phyloP scores from a whole-genome alignment of 2,797 vertebrate genomes.

The Delichon dasypus region DNA sequence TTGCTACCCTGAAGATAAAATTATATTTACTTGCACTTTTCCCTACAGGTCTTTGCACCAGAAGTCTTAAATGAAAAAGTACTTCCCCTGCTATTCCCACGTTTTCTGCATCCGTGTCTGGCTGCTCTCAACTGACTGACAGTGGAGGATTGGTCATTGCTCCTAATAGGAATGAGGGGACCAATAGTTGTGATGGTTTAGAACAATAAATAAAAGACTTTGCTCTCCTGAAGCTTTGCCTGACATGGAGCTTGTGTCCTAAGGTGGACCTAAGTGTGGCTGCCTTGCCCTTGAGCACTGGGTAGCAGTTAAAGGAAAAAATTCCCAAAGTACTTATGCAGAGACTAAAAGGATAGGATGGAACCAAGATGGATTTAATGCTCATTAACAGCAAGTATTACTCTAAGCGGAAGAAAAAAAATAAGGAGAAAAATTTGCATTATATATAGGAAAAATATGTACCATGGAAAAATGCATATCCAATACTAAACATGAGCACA shows the following conservation, averaged over 20 bases:
- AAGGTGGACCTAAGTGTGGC: not conserved
- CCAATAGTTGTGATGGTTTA: not conserved
- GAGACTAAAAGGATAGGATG: not conserved
- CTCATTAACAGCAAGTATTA: not conserved
- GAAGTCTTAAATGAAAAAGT: not conserved
- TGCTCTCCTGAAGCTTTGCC: not conserved
- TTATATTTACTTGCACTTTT: not conserved
- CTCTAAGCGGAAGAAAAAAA: not conserved
- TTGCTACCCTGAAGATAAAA: not conserved
- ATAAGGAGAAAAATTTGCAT: not conserved
- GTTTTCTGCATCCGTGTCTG: not conserved
- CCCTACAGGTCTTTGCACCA: not conserved
- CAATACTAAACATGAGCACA: not conserved
- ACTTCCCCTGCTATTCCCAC: not conserved
- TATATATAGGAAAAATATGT: slow-evolving; percentile 22
- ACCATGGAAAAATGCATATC: slow-evolving; percentile 11
- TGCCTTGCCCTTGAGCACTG: not conserved
- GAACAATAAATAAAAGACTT: not conserved
- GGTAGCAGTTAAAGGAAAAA: not conserved
- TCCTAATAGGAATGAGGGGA: not conserved
- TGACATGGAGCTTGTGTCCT: not conserved
- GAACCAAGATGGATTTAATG: not conserved
- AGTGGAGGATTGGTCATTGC: not conserved
- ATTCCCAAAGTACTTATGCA: not conserved
- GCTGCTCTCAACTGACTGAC: not conserved